Evolutionary conservation across 1,140 invertebrate species (phyloP).

Genomic region (Chrysomallon squamiferum): DNA sequence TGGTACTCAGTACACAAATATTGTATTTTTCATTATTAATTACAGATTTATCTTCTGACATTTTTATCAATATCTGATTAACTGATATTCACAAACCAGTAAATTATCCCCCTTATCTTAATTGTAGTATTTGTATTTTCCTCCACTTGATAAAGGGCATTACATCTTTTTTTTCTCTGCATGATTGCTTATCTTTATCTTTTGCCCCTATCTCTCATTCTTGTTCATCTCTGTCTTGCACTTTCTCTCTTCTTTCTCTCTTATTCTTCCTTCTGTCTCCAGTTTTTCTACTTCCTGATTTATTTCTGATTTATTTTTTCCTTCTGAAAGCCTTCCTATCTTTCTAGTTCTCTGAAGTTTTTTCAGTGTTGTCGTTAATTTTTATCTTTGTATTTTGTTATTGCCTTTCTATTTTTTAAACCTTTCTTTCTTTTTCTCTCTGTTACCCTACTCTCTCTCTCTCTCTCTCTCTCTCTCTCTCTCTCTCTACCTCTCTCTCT

Average conservation of each 20-base stretch:
- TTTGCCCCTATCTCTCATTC: no score
- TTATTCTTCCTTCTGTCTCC: background rate
- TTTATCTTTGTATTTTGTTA: background rate
- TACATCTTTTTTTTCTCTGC: no score
- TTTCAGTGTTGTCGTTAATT: background rate
- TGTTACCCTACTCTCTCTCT: background rate
- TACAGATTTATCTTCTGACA: no score
- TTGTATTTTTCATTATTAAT: no score
- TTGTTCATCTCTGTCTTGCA: background rate
- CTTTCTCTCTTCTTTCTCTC: conserved; percentile 5
- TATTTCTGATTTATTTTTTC: background rate
- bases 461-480: background rate
- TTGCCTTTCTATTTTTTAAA: no score
- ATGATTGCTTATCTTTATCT: no score
- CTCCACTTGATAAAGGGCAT: no score
- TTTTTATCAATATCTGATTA: no score
- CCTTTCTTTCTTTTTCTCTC: background rate
- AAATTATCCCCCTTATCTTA: no score
- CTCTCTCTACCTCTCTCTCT: background rate
- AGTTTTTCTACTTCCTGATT: background rate
- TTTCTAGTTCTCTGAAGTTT: background rate
- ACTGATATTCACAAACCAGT: no score
- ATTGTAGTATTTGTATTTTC: no score
- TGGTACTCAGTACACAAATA: no score
- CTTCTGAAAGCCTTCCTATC: background rate